Conservation (phyloP, 2,797 vertebrate species). For the Potorous gilbertii region DNA sequence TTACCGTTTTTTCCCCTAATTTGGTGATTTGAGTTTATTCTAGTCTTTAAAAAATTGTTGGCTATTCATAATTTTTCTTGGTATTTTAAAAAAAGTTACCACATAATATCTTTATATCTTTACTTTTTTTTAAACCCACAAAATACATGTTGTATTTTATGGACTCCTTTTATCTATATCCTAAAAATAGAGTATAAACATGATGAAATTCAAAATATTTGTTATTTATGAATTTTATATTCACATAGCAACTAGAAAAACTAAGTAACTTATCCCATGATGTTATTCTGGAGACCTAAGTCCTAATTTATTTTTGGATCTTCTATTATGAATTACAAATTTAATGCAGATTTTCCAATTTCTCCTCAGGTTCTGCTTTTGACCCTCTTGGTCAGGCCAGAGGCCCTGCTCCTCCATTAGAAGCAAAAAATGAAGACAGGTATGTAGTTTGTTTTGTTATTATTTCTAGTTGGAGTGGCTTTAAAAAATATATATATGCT, state of each 20-base stretch:
- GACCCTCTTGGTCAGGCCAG: constrained; percentile 93
- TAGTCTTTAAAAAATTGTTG: neutral
- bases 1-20: neutral
- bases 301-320: constrained; percentile 21
- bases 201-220: constrained; percentile 30
- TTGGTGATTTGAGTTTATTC: neutral
- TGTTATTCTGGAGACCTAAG: neutral
- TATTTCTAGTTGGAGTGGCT: constrained; percentile 23
- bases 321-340: neutral
- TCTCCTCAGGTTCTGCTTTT: constrained; percentile 90
- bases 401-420: constrained; percentile 93
- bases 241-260: constrained; percentile 23
- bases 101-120: neutral
- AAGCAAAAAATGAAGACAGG: constrained; percentile 94
- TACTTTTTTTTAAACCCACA: constrained; percentile 48
- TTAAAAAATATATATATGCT: constrained; percentile 7
- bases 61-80: neutral
- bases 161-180: constrained; percentile 4
- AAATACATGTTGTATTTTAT: constrained; percentile 40
- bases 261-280: neutral
- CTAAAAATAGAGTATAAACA: constrained; percentile 58
- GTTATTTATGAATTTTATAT: constrained; percentile 19
- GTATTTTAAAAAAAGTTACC: neutral
- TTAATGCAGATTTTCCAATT: constrained; percentile 47
- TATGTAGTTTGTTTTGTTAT: constrained; percentile 80